These are phyloP conservation scores for Lepus europaeus DNA, from an alignment of 2,113 vertebrate genomes.

Conservation along the genomic window DNA sequence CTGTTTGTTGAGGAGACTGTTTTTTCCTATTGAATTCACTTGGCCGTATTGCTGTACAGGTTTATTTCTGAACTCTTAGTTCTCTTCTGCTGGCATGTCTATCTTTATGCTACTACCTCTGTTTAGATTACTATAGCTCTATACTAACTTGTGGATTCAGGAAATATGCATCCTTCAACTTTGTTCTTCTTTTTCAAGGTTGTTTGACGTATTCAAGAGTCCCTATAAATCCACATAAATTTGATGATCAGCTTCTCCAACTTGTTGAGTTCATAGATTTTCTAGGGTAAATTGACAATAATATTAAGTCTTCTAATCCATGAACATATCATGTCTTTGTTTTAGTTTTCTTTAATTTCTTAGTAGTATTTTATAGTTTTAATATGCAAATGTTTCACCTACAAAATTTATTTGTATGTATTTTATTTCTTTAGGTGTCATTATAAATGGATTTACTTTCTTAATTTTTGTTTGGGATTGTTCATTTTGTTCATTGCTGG, in stretches of 20 bases:
- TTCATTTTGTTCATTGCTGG: not conserved
- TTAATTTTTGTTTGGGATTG: conserved; percentile 23
- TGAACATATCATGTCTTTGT: too few relatives aligned
- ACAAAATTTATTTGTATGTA: too few relatives aligned
- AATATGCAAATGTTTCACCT: too few relatives aligned
- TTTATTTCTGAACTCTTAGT: conserved; percentile 31
- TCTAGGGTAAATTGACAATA: not conserved
- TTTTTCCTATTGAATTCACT: not conserved
- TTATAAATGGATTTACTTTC: too few relatives aligned
- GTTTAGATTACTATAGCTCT: conserved; percentile 11
- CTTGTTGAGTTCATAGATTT: conserved; percentile 7
- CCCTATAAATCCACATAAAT: not conserved
- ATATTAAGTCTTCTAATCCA: too few relatives aligned
- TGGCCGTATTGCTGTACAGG: not conserved
- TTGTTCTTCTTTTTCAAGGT: not conserved
- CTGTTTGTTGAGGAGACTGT: too few relatives aligned
- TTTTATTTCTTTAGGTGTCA: too few relatives aligned
- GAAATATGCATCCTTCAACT: not conserved
- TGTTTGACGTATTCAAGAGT: not conserved
- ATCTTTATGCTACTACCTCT: not conserved
- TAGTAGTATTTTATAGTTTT: too few relatives aligned
- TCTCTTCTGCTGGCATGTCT: not conserved
- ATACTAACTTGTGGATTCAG: conserved; percentile 38
- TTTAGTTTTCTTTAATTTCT: too few relatives aligned
- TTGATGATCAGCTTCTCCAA: not conserved